These are phyloP conservation scores for Percopsis transmontana DNA, from an alignment of 2,113 vertebrate species.

Conservation along the genomic window DNA sequence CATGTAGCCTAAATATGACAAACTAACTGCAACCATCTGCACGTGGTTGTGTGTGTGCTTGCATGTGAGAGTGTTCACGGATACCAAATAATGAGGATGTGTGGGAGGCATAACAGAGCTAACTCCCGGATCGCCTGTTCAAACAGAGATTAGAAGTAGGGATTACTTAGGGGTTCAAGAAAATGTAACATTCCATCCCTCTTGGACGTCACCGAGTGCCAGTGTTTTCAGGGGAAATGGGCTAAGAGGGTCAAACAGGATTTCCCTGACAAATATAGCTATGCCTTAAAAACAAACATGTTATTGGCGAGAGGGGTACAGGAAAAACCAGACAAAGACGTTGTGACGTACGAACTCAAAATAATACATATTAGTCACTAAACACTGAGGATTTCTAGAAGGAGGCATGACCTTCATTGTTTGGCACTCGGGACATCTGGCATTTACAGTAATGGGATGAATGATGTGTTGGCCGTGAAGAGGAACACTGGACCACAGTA, in stretches of 20 bases:
- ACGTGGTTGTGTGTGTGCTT: slow-evolving; percentile 23
- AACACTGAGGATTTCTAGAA: slow-evolving; percentile 42
- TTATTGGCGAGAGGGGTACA: slow-evolving; percentile 56
- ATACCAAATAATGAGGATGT: slow-evolving; percentile 4
- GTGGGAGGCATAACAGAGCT: slow-evolving; percentile 9
- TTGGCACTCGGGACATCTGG: slow-evolving; percentile 33
- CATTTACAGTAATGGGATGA: not conserved
- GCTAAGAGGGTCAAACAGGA: slow-evolving; percentile 62
- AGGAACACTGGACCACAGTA: not conserved
- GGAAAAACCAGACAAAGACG: slow-evolving; percentile 63
- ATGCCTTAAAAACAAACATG: slow-evolving; percentile 66
- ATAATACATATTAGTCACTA: slow-evolving; percentile 58
- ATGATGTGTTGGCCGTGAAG: not conserved
- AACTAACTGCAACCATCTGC: slow-evolving; percentile 64
- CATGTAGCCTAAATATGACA: slow-evolving; percentile 47
- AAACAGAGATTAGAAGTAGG: slow-evolving; percentile 48
- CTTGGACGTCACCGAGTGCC: slow-evolving; percentile 50
- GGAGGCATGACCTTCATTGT: slow-evolving; percentile 29
- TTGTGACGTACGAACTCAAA: slow-evolving; percentile 56
- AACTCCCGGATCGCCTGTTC: slow-evolving; percentile 25
- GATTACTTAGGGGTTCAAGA: slow-evolving; percentile 40
- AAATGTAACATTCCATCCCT: slow-evolving; percentile 39
- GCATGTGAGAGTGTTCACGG: not conserved
- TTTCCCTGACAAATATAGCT: slow-evolving; percentile 67
- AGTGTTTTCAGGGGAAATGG: slow-evolving; percentile 48